These are phyloP conservation scores for Synergus japonicus DNA, from an alignment of 2,888 invertebrate species.

Conservation along the genomic window DNA sequence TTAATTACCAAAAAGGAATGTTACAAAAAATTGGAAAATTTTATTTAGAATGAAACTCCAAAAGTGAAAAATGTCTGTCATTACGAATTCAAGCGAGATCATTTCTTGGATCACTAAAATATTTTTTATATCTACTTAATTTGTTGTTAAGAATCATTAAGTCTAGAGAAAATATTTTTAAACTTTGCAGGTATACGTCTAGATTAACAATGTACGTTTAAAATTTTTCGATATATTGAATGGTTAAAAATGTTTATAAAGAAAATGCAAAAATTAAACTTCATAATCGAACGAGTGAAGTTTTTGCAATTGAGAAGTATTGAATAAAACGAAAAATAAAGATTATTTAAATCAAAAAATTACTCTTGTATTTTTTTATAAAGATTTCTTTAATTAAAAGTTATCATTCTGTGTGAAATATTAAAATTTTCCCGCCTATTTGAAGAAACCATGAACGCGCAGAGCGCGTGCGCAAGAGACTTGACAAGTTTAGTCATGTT, in stretches of 20 bases:
- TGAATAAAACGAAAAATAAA: neutral
- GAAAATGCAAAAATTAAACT: neutral
- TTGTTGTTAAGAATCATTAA: neutral
- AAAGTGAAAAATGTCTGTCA: neutral
- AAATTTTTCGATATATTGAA: neutral
- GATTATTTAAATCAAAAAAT: neutral
- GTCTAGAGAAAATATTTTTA: neutral
- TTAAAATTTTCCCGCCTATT: neutral
- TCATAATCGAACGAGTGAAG: neutral
- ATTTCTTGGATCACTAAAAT: neutral
- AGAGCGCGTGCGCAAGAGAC: neutral
- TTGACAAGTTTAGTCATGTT: neutral
- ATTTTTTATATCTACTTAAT: neutral
- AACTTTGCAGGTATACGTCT: neutral
- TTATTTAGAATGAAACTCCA: neutral
- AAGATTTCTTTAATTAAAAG: neutral
- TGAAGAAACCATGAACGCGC: neutral
- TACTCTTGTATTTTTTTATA: neutral
- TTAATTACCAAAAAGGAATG: neutral
- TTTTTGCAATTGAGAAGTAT: neutral
- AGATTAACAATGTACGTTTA: neutral
- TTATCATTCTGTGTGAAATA: neutral
- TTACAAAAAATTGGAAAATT: neutral
- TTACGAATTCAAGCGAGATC: neutral
- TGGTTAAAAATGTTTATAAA: neutral